Conservation (phyloP, 2,797 vertebrate genomes). For the Lophotriccus pileatus region DNA sequence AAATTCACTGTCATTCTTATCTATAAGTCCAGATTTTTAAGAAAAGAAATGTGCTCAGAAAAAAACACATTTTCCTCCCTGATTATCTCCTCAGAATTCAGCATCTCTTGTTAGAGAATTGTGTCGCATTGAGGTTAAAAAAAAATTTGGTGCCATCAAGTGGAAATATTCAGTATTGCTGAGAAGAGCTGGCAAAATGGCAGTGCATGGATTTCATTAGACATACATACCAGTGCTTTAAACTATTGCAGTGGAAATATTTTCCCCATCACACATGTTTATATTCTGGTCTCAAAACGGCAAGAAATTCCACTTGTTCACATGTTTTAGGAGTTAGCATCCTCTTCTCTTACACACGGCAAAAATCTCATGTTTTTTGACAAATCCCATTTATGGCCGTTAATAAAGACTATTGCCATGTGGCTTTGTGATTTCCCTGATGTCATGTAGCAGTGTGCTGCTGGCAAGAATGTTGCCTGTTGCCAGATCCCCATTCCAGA, state of each 20-base stretch:
- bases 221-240: neutral
- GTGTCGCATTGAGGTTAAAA: constrained; percentile 19
- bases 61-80: neutral
- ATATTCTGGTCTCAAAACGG: neutral
- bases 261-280: neutral
- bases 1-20: neutral
- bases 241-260: neutral
- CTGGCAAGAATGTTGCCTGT: neutral
- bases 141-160: constrained; percentile 75
- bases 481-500: neutral
- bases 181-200: neutral
- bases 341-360: neutral
- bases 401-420: neutral
- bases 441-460: neutral
- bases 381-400: neutral
- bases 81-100: neutral
- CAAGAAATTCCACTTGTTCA: neutral
- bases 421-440: neutral
- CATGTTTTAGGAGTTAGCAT: neutral
- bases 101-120: neutral
- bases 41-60: neutral
- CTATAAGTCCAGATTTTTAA: neutral
- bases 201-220: neutral
- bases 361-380: neutral
- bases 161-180: constrained; percentile 62